phyloP scores from a whole-genome alignment of 2,113 vertebrate species.

The Albula glossodonta region DNA sequence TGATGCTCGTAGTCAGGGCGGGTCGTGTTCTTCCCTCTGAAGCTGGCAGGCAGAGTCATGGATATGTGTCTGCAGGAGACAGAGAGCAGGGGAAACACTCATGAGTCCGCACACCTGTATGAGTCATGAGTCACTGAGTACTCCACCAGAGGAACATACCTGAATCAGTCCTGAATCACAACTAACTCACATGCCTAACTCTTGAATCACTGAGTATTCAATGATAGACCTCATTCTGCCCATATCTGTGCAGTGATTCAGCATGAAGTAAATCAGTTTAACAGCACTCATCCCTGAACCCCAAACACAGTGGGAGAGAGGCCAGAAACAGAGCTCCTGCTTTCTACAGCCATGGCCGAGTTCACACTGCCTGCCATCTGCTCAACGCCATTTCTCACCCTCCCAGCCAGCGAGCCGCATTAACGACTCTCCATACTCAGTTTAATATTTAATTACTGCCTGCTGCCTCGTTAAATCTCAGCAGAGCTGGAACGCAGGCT shows the following conservation, averaged over 20 bases:
- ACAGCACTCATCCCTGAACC: no score
- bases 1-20: slow-evolving; percentile 93
- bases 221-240: no score
- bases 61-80: slow-evolving; percentile 84
- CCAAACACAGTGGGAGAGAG: no score
- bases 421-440: slow-evolving; percentile 78
- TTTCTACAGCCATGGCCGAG: slow-evolving; percentile 50
- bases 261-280: no score
- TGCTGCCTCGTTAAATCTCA: slow-evolving; percentile 80
- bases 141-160: no score
- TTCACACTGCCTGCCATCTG: slow-evolving; percentile 69
- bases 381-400: slow-evolving; percentile 85
- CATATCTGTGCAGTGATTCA: no score
- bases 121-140: no score
- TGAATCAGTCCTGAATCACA: no score
- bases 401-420: slow-evolving; percentile 76
- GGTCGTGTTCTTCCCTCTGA: slow-evolving; percentile 84
- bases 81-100: neutral
- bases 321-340: no score
- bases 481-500: slow-evolving; percentile 70
- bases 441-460: slow-evolving; percentile 83
- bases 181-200: no score
- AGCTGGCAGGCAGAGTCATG: slow-evolving; percentile 91
- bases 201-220: no score
- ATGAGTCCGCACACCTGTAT: no score